Percentiles rank a stretch among this genome's conserved stretches.
Conservation (phyloP, 2,113 vertebrate genomes). For the Anser cygnoides region DNA sequence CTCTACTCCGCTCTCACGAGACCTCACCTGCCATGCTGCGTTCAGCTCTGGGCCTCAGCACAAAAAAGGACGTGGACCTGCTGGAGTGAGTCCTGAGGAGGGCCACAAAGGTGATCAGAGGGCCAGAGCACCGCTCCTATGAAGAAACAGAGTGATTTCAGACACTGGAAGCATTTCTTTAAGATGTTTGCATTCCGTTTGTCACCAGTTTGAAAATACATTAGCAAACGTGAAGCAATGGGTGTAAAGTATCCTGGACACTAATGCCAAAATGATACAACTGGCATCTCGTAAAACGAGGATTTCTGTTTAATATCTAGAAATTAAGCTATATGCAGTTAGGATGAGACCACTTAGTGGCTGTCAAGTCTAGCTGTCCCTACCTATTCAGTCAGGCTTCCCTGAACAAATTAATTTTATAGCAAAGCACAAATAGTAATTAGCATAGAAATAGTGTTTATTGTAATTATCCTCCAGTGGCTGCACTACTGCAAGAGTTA, state of each 20-base stretch:
- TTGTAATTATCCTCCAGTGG: background rate
- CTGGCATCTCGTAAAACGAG: background rate
- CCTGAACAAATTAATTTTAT: background rate
- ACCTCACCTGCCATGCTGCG: too few relatives aligned
- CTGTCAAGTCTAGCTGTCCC: background rate
- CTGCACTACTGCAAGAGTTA: constrained; percentile 20
- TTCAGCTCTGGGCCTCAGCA: too few relatives aligned
- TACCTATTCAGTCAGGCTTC: background rate
- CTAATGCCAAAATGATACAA: background rate
- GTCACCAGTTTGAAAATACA: background rate
- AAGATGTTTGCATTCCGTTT: background rate
- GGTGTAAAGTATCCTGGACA: background rate
- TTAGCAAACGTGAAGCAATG: background rate
- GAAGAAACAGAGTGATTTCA: background rate
- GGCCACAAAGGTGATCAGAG: too few relatives aligned
- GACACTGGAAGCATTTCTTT: background rate
- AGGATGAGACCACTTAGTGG: background rate
- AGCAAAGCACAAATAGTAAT: background rate
- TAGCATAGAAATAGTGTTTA: background rate
- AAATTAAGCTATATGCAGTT: constrained; percentile 1
- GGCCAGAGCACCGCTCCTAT: too few relatives aligned
- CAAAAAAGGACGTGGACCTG: too few relatives aligned
- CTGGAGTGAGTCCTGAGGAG: too few relatives aligned
- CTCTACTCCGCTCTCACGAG: too few relatives aligned
- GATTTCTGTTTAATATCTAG: constrained; percentile 9